Conservation (phyloP, 2,888 invertebrate species). For the Agriopis marginaria region DNA sequence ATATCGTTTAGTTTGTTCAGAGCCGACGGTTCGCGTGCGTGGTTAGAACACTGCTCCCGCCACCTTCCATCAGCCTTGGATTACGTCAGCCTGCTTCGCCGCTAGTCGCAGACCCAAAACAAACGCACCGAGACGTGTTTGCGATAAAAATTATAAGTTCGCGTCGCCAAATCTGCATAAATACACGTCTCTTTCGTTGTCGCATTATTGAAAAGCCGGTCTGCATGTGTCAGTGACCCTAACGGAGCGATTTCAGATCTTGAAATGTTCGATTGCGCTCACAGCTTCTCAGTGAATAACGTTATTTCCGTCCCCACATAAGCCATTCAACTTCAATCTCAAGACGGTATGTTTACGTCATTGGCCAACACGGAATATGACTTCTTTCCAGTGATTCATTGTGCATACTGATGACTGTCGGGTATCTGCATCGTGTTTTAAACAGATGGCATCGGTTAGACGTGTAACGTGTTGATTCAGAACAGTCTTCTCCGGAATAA, state of each 20-base stretch:
- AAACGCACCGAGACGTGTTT: conserved; percentile 54
- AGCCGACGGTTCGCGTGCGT: conserved; percentile 48
- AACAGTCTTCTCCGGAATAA: conserved; percentile 10
- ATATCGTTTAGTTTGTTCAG: conserved; percentile 64
- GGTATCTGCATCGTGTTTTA: conserved; percentile 61
- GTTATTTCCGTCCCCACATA: conserved; percentile 56
- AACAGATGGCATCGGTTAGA: conserved; percentile 30
- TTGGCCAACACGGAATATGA: conserved; percentile 67
- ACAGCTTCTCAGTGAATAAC: conserved; percentile 45
- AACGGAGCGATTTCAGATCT: conserved; percentile 41
- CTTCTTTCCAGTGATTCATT: conserved; percentile 74
- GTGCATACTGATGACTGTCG: conserved; percentile 53
- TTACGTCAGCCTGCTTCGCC: conserved; percentile 73
- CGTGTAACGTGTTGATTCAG: conserved; percentile 29
- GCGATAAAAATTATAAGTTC: conserved; percentile 37
- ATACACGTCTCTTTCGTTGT: conserved; percentile 22
- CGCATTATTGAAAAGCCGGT: conserved; percentile 32
- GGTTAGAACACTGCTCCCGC: conserved; percentile 45
- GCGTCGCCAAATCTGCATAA: conserved; percentile 31
- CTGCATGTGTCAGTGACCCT: conserved; percentile 64
- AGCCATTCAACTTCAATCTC: conserved; percentile 54
- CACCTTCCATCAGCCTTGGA: conserved; percentile 59
- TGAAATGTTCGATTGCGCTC: conserved; percentile 28
- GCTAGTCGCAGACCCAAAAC: conserved; percentile 61
- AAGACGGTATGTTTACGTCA: conserved; percentile 75